Base-by-base conservation (phyloP, 2,888 invertebrate genomes). In the Dinocampus coccinellae region DNA sequence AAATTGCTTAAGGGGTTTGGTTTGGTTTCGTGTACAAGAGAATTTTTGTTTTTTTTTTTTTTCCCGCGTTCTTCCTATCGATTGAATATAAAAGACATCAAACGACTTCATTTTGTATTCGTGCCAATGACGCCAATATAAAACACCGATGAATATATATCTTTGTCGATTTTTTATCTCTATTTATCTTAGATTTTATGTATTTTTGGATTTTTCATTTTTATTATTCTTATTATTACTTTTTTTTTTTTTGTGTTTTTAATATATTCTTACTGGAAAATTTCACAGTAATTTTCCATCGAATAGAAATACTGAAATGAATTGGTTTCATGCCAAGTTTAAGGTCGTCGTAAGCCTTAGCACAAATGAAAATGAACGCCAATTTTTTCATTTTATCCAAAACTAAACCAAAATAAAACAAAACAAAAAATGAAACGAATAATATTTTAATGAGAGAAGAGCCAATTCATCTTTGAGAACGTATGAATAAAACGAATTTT, bases 301-400 rank as follows among this genome's bases (percentile, higher is more conserved):
- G 7, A 9, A 47, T 9, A 7, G 6, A 47, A 7, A 47, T 1
- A 7, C 20, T n/a, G n/a, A 16, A 16, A 47, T 36, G 24, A 55
- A 57, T 66, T 66, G 66, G 66, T 16, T 55, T 24, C 24, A 53
- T 57, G 66, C 66, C 66, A 66, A 39, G 39, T 42, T n/a, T 24
- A 57, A 57, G 66, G 57, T 66, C 66, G 26, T 39, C 39, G 24
- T n/a, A n/a, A n/a, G 55, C 66, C 57, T 66, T 66, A 57, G 55
- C 66, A 57, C 55, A 26, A 55, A 66, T 66, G 26, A 66, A 57
- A 55, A 66, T 20, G 13, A 16, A 9, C 24, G 36, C 55, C n/a
- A 29, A 22, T 24, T 66, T 65, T 36, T 52, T n/a, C 52, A 47
- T 47, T 47, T 47, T 3, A 16, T 6, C 1, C 3, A 1, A 6